Evolutionary conservation across 1,140 invertebrate genomes (phyloP), one percentile per base, ranked within the genome.

Genomic region (Leptinotarsa defecta): DNA sequence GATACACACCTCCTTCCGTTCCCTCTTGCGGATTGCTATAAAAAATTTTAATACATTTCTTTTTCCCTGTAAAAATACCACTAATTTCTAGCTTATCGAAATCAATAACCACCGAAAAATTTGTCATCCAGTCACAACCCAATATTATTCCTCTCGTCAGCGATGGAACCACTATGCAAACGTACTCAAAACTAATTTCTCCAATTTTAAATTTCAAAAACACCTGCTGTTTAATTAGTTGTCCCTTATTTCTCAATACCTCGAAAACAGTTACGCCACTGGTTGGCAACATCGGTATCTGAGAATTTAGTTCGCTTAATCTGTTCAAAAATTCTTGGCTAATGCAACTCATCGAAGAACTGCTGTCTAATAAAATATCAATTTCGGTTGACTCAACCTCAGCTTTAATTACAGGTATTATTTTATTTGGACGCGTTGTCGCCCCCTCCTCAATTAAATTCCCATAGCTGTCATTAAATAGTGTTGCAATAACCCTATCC

Each of bases 91-190:
- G 13, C n/a, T 57, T 57, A 3, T 57, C 27, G 27, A 69, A 69
- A 69, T 48, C 27, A 11, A 69, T 43, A 17, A 49, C 17, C 17
- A 69, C n/a, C 11, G n/a, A 19, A 49, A 22, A 20, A 17, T 69
- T 15, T 4, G 17, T 19, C 48, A 69, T 48, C 68, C 68, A 69
- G 27, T 69, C 68, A 48, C 68, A 48, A 48, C 48, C 34, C 22
- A 71, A 43, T 71, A 71, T 71, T 24, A 52, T 20, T n/a, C 52
- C 49, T 49, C 49, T 48, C 20, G 48, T 43, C 11, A 71, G 43
- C 17, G 22, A 15, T 3, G 68, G 68, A 3, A 71, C 34, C 43
- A 71, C 68, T 49, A 71, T 22, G 24, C 43, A 71, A 19, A 48
- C 27, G 5, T 43, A 71, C 22, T 71, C 49, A 48, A 71, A 20